Conservation (phyloP, 2,113 vertebrate genomes). For the Piaya cayana region DNA sequence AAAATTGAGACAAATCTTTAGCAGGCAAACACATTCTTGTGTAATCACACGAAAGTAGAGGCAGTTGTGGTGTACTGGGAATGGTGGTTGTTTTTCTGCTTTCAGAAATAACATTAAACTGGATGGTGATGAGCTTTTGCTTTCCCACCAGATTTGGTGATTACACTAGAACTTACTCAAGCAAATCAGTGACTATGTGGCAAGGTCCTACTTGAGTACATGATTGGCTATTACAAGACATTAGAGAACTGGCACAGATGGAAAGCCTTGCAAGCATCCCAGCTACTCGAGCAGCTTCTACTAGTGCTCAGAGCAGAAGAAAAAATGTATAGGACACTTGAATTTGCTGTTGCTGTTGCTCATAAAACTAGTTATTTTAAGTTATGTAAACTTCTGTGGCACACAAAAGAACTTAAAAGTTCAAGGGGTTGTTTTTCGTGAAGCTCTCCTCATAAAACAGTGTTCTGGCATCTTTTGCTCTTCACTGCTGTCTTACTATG, state of each 20-base stretch:
- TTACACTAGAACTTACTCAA: too few relatives aligned
- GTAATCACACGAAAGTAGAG: accelerated
- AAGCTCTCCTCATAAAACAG: background rate
- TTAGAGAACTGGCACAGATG: accelerated
- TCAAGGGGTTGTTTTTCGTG: background rate
- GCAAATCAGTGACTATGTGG: background rate
- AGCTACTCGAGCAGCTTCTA: background rate
- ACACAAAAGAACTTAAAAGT: background rate
- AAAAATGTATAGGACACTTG: accelerated
- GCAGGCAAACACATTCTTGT: accelerated
- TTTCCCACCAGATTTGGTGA: background rate
- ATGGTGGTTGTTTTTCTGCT: background rate
- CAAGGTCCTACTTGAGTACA: accelerated
- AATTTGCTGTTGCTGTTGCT: background rate
- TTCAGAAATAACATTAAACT: background rate
- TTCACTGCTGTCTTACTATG: background rate
- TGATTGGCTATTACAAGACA: accelerated
- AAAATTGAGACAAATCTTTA: accelerated
- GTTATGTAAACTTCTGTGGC: background rate
- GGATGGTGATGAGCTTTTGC: accelerated
- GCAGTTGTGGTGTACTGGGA: accelerated
- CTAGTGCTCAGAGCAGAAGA: background rate
- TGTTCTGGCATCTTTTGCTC: background rate
- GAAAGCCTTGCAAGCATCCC: background rate
- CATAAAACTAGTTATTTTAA: background rate